Conservation (phyloP, 2,113 vertebrate species). For the pig (Sus scrofa) region DNA sequence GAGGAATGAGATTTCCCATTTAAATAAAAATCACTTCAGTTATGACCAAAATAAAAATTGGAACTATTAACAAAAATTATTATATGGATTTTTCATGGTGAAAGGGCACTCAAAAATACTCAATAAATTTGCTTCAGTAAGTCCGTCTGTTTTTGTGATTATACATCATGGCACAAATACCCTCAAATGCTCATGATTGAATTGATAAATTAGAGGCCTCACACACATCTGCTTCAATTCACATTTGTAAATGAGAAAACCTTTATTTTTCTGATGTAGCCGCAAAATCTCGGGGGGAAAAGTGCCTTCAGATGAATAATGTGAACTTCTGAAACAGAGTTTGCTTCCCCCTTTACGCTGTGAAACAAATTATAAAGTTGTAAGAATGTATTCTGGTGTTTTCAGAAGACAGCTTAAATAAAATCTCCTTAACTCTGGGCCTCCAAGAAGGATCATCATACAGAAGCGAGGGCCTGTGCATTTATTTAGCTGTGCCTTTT, state of each 20-base stretch:
- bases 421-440: neutral
- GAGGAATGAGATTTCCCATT: neutral
- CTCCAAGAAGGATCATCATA: neutral
- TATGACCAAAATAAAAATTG: conserved; percentile 48
- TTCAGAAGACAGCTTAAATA: conserved; percentile 11
- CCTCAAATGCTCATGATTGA: neutral
- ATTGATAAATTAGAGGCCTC: neutral
- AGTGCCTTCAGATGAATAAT: conserved; percentile 1
- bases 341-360: conserved; percentile 48
- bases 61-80: conserved; percentile 25
- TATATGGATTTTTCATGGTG: neutral
- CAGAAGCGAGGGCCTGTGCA: neutral
- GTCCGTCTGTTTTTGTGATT: neutral
- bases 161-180: neutral
- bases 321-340: conserved; percentile 33
- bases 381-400: conserved; percentile 38
- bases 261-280: conserved; percentile 21
- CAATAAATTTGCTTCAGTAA: neutral
- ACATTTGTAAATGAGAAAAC: conserved; percentile 7
- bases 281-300: neutral
- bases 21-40: conserved; percentile 9
- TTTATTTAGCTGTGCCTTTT: neutral
- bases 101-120: neutral
- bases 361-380: conserved; percentile 61
- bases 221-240: conserved; percentile 30